Evolutionary conservation across 2,797 vertebrate genomes (phyloP), one percentile per base, ranked within the genome.

Genomic region (Phataginus tetradactyla): DNA sequence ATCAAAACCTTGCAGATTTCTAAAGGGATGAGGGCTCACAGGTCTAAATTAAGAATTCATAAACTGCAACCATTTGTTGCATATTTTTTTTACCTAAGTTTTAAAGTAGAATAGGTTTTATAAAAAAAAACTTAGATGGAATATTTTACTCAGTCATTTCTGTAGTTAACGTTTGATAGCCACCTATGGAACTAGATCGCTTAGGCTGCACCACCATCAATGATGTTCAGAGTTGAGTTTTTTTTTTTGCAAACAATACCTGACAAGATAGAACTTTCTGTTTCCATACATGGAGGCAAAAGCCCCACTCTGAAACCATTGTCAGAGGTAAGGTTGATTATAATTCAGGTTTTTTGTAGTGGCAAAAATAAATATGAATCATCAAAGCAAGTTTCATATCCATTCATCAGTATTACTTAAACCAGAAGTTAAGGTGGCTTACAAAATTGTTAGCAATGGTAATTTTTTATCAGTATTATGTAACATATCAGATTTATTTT

Each of bases 401-500:
- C 97, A 71, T 96, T 94, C 66, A 49, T 39, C 98, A 95, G 98
- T 98, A 68, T 98, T 97, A 77, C 89, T 98, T 97, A 53, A 86
- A 91, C 66, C 64, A 57, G 85, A 96, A 93, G 83, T 95, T 2
- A 97, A 98, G 98, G 98, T 98, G 98, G 98, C 98, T 98, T 98
- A 94, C 97, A 95, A 98, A 98, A 96, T 98, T 97, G 78, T 97
- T 98, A 98, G 97, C 96, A 63, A 34, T 98, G 94, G 98, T 98
- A 90, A 98, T 97, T 98, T 99, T 98, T 98, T 98, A 98, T 99
- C 98, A 99, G 98, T 99, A 98, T 99, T 99, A 98, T 99, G 98
- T 99, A 99, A 98, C 98, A 99, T 99, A 99, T 98, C 98, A 99
- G 98, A 99, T 98, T 99, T 99, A 99, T 99, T 99, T 99, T 99